These are phyloP conservation scores for Mesocricetus auratus DNA, from an alignment of 2,113 vertebrate genomes.

Conservation along the genomic window DNA sequence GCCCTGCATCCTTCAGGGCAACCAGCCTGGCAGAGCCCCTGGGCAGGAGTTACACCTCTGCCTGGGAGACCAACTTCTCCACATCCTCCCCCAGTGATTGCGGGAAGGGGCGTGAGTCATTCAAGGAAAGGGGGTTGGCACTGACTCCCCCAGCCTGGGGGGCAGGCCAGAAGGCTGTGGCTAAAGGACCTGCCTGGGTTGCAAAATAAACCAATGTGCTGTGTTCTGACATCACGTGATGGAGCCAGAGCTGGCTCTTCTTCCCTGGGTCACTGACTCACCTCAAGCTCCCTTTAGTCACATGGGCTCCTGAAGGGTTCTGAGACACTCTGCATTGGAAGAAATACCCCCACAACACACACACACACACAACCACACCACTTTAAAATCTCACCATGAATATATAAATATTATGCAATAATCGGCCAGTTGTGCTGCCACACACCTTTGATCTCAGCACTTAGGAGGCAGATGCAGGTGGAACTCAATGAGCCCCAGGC, in stretches of 20 bases:
- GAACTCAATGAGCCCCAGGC: neutral
- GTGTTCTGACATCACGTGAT: conserved; percentile 68
- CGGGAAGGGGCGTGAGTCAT: conserved; percentile 81
- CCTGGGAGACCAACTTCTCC: conserved; percentile 62
- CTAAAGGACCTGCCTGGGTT: conserved; percentile 82
- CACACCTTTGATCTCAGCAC: neutral
- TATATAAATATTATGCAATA: conserved; percentile 53
- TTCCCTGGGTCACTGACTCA: conserved; percentile 68
- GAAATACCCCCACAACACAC: neutral
- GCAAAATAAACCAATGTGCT: conserved; percentile 81
- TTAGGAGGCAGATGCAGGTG: neutral
- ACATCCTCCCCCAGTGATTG: conserved; percentile 79
- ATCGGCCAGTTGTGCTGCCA: neutral
- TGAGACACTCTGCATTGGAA: conserved; percentile 28
- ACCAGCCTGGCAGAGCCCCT: neutral
- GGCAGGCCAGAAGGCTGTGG: conserved; percentile 82
- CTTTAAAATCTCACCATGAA: neutral
- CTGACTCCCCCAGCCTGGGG: conserved; percentile 62
- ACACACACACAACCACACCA: neutral
- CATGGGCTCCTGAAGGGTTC: neutral
- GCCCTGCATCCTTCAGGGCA: neutral
- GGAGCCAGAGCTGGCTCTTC: neutral
- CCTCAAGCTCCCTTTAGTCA: neutral
- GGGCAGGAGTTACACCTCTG: conserved; percentile 58
- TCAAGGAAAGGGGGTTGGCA: conserved; percentile 74